Conservation (phyloP, 2,113 vertebrate genomes). For the Gambusia affinis region DNA sequence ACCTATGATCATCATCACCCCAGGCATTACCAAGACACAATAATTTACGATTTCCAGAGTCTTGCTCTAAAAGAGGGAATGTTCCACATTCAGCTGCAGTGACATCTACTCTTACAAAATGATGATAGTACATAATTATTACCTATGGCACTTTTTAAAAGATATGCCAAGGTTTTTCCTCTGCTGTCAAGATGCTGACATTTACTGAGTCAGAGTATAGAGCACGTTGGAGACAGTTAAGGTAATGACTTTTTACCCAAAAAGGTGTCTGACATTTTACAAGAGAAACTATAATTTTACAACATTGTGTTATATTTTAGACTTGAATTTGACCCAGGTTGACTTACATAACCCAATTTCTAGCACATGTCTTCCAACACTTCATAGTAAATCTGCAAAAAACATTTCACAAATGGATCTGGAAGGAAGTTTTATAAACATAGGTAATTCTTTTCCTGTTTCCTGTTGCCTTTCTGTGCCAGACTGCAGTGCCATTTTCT, state of each 20-base stretch:
- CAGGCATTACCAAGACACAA: slow-evolving; percentile 30
- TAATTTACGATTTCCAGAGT: slow-evolving; percentile 48
- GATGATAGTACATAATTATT: slow-evolving; percentile 55
- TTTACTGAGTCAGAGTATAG: slow-evolving; percentile 35
- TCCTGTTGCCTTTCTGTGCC: neutral
- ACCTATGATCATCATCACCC: slow-evolving; percentile 31
- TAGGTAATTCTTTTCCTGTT: neutral
- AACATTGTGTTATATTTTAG: neutral
- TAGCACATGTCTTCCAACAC: neutral
- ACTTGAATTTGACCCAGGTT: neutral
- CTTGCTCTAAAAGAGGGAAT: slow-evolving; percentile 23
- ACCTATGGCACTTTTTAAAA: slow-evolving; percentile 50
- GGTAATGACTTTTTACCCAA: slow-evolving; percentile 18
- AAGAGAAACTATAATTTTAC: neutral
- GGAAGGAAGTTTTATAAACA: neutral
- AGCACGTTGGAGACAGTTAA: slow-evolving; percentile 25
- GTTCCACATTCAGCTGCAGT: slow-evolving; percentile 29
- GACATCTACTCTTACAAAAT: slow-evolving; percentile 46
- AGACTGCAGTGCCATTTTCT: slow-evolving; percentile 1
- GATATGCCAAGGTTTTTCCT: slow-evolving; percentile 29
- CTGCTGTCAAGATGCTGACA: slow-evolving; percentile 49
- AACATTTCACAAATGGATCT: no score
- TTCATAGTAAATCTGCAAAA: no score
- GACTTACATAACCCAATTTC: neutral
- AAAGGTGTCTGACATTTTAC: slow-evolving; percentile 26